A percentile compares a stretch with the other conserved stretches of the same genome.
Evolutionary conservation across 2,888 invertebrate species (phyloP).

Genomic region (Pinctada fucata): DNA sequence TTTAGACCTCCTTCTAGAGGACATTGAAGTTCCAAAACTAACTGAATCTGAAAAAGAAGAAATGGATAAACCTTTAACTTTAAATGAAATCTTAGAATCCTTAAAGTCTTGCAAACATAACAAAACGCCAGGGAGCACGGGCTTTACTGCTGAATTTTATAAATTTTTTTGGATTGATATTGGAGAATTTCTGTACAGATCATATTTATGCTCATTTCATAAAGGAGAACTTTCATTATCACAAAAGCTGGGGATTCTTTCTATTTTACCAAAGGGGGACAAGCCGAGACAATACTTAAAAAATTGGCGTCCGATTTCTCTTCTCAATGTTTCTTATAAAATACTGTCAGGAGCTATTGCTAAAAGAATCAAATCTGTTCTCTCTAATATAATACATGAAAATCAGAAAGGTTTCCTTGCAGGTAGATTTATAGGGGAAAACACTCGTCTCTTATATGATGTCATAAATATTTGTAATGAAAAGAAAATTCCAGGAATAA

Average conservation of each 20-base stretch:
- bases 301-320: conserved; percentile 26
- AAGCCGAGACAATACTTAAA: conserved; percentile 22
- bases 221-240: background rate
- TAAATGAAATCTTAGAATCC: background rate
- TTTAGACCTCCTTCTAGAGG: background rate
- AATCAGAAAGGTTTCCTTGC: conserved; percentile 25
- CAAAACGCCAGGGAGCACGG: background rate
- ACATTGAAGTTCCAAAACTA: background rate
- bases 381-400: conserved; percentile 7
- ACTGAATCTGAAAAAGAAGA: background rate
- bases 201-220: conserved; percentile 7
- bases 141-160: conserved; percentile 8
- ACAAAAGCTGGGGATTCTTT: conserved; percentile 11
- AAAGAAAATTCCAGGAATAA: background rate
- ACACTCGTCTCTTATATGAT: conserved; percentile 15
- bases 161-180: conserved; percentile 21
- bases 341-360: conserved; percentile 12
- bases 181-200: conserved; percentile 5
- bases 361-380: background rate
- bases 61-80: background rate
- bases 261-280: conserved; percentile 14
- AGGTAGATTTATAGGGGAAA: too few relatives aligned
- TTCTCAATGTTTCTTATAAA: conserved; percentile 17
- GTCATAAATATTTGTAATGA: conserved; percentile 12
- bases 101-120: background rate